Conservation (phyloP, 2,888 invertebrate species). For the Celastrina argiolus region DNA sequence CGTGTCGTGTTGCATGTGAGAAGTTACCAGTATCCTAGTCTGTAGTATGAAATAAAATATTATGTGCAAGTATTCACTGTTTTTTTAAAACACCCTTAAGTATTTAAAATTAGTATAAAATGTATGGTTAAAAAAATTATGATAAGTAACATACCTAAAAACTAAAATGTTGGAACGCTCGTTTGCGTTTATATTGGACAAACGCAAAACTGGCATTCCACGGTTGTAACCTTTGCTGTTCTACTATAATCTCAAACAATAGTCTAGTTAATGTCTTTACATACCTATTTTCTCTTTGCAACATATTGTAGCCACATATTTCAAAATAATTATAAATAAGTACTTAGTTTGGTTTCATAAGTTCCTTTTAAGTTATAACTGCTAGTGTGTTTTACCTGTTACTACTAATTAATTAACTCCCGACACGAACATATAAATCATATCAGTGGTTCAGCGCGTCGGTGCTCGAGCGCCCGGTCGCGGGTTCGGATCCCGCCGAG, state of each 20-base stretch:
- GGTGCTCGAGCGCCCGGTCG: no score
- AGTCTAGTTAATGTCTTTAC: no score
- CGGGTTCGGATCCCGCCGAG: no score
- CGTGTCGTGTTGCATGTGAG: background rate
- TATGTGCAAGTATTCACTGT: background rate
- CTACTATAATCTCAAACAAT: no score
- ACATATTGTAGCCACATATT: background rate
- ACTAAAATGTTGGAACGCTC: no score
- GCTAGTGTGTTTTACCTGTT: background rate
- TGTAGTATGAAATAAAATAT: slow-evolving; percentile 18
- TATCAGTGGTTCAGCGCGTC: no score
- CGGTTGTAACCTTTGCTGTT: no score
- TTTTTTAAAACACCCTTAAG: background rate
- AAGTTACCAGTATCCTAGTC: slow-evolving; percentile 12
- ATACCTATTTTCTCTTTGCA: background rate
- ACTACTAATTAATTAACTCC: background rate
- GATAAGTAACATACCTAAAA: no score
- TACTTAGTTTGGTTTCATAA: background rate
- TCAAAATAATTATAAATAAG: background rate
- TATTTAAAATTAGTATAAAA: no score
- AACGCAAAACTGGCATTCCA: no score
- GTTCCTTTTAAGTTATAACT: background rate
- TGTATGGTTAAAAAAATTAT: background rate
- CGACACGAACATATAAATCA: background rate
- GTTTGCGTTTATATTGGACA: no score